Evolutionary conservation across 2,113 vertebrate genomes (phyloP).

Genomic region (Sisor rabdophorus): DNA sequence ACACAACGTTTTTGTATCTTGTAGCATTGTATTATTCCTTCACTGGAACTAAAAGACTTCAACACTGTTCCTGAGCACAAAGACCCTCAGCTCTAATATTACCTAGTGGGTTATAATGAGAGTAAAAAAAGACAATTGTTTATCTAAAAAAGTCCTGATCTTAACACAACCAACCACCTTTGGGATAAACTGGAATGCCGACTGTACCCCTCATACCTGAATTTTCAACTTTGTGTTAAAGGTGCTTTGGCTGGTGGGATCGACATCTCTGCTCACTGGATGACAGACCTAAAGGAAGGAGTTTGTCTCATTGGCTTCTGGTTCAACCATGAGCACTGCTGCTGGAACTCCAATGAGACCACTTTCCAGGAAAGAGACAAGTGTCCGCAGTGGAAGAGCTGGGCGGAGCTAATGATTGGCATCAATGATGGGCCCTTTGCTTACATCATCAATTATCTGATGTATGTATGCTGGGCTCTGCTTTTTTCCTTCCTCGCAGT

Average conservation of each 20-base stretch:
- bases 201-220: too few species aligned
- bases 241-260: slow-evolving; percentile 82
- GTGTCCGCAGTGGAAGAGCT: slow-evolving; percentile 81
- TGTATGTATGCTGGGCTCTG: slow-evolving; percentile 80
- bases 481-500: slow-evolving; percentile 81
- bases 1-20: too few species aligned
- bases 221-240: slow-evolving; percentile 40
- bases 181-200: too few species aligned
- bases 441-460: slow-evolving; percentile 78
- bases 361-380: slow-evolving; percentile 79
- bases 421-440: slow-evolving; percentile 73
- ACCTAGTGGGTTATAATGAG: too few species aligned
- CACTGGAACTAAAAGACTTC: too few species aligned
- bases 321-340: slow-evolving; percentile 86
- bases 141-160: too few species aligned
- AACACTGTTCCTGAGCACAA: too few species aligned
- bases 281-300: slow-evolving; percentile 83
- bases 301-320: slow-evolving; percentile 77
- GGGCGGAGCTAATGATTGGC: slow-evolving; percentile 79
- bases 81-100: too few species aligned
- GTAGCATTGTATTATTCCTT: too few species aligned
- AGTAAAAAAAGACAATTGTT: too few species aligned
- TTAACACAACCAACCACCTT: too few species aligned
- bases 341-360: slow-evolving; percentile 75
- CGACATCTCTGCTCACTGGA: slow-evolving; percentile 85